These are phyloP conservation scores for Trilocha varians DNA, from an alignment of 2,888 invertebrate genomes.

Conservation along the genomic window DNA sequence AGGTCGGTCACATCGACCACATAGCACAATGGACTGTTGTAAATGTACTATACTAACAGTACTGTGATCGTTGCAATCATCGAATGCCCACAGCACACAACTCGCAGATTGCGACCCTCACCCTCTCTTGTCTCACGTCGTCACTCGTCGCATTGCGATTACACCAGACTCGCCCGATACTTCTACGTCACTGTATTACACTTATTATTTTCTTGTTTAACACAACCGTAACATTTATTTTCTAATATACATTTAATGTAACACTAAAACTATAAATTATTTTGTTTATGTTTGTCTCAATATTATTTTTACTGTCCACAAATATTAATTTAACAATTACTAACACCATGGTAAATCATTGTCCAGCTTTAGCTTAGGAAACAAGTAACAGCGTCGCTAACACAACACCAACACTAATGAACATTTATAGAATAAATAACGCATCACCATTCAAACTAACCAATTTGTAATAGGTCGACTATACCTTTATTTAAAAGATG, in stretches of 20 bases:
- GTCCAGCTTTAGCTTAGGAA: not conserved
- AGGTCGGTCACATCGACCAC: conserved; percentile 76
- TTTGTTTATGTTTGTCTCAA: no score
- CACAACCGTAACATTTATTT: no score
- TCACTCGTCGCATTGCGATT: not conserved
- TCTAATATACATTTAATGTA: no score
- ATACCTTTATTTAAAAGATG: not conserved
- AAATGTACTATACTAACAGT: not conserved
- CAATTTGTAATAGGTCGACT: not conserved
- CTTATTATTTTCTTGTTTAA: not conserved
- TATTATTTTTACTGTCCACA: no score
- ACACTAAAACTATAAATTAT: no score
- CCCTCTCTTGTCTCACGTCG: not conserved
- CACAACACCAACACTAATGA: not conserved
- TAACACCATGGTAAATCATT: not conserved
- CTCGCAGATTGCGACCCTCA: no score
- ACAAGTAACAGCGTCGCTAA: not conserved
- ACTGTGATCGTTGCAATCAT: not conserved
- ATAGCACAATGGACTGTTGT: not conserved
- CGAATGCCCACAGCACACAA: not conserved
- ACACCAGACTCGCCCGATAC: not conserved
- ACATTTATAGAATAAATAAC: not conserved
- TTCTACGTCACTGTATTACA: not conserved
- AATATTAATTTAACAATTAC: no score
- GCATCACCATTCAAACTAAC: not conserved